Percentiles rank a stretch among this genome's conserved stretches.
Conservation (phyloP, 2,113 vertebrate species). For the Otis tarda region DNA sequence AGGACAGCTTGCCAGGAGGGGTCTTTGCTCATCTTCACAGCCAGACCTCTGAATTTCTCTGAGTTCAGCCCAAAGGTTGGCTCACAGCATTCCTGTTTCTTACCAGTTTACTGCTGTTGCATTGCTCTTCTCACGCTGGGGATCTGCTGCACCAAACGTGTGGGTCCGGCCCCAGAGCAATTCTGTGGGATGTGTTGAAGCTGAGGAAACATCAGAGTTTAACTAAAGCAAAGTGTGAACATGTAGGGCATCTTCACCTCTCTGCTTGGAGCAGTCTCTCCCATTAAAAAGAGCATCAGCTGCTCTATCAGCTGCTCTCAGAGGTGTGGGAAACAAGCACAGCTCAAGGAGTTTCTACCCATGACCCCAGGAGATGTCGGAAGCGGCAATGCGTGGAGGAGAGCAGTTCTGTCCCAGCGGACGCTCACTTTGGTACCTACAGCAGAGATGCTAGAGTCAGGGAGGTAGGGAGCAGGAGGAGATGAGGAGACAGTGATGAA, state of each 20-base stretch:
- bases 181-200: neutral
- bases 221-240: neutral
- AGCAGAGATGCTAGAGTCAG: neutral
- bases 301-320: neutral
- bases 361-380: neutral
- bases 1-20: neutral
- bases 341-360: neutral
- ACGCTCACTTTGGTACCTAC: neutral
- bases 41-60: neutral
- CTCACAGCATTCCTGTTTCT: neutral
- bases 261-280: neutral
- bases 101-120: neutral
- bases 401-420: neutral
- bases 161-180: neutral
- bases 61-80: neutral
- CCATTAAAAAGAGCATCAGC: neutral
- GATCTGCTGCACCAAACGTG: neutral
- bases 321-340: neutral
- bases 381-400: neutral
- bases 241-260: neutral
- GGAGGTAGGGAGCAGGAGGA: neutral
- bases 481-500: neutral
- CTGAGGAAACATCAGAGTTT: neutral
- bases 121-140: neutral
- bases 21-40: neutral